These are phyloP conservation scores for Heliothis virescens DNA, from an alignment of 1,140 invertebrate species.

Conservation along the genomic window DNA sequence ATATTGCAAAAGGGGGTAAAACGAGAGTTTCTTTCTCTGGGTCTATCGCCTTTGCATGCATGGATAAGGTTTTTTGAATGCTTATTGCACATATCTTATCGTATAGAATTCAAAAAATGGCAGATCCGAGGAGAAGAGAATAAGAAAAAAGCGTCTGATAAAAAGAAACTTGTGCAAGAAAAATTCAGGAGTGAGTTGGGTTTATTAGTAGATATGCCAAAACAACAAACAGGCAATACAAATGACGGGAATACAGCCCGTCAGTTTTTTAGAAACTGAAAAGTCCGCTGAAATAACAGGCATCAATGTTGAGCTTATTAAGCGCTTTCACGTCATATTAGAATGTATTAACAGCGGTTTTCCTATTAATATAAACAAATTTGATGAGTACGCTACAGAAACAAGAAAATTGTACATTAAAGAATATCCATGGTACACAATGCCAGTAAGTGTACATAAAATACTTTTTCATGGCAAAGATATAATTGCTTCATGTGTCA, in stretches of 20 bases:
- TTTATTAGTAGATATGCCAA: constrained; percentile 36
- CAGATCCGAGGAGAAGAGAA: constrained; percentile 10
- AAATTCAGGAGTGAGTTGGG: constrained; percentile 34
- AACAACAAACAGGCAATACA: constrained; percentile 28
- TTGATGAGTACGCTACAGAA: neutral
- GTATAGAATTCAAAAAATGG: constrained; percentile 29
- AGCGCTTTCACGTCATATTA: constrained; percentile 43
- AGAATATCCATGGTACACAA: neutral
- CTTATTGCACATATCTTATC: constrained; percentile 21
- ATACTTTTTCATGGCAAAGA: constrained; percentile 11
- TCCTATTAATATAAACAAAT: neutral
- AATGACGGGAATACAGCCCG: constrained; percentile 38
- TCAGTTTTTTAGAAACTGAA: constrained; percentile 42
- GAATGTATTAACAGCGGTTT: constrained; percentile 21
- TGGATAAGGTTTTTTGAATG: constrained; percentile 28
- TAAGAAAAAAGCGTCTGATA: constrained; percentile 6
- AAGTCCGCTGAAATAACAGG: constrained; percentile 43
- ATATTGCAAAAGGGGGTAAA: constrained; percentile 14
- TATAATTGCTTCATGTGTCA: constrained; percentile 4
- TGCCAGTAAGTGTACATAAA: constrained; percentile 5
- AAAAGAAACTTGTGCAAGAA: constrained; percentile 19
- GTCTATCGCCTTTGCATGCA: constrained; percentile 21
- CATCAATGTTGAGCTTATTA: constrained; percentile 45
- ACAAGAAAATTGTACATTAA: constrained; percentile 27
- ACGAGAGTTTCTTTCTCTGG: constrained; percentile 7